Evolutionary conservation across 2,888 invertebrate genomes (phyloP), one percentile per base, ranked within the genome.

Genomic region (Vanessa cardui): DNA sequence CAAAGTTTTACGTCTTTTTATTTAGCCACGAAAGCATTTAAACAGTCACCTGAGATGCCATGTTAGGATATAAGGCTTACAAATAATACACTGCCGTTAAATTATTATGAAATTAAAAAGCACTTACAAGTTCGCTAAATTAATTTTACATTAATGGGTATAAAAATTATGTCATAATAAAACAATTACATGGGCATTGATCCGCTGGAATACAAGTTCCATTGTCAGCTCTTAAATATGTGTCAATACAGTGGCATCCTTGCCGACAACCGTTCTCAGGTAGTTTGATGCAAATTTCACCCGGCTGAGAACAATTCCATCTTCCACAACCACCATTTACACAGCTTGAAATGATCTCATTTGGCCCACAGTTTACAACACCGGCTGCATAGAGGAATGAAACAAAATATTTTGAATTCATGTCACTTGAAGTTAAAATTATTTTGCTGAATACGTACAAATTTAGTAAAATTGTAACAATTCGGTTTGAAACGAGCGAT

Each of bases 241-340:
- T 69, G 33, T 76, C 66, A 58, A 67, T 71, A 56, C 80, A 80
- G n/a, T 64, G 70, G 65, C 78, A 80, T 4, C 76, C 77, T 54
- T 63, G 70, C 45, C 69, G 18, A 66, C 73, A 75, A 20, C 50
- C 63, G 12, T 68, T 69, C 16, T 68, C 58, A 4, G 21, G n/a
- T 21, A 64, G 18, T 16, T 72, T 52, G 26, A 71, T 61, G 54
- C 83, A 31, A 71, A 70, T 58, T 39, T 15, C 7, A 76, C 52
- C 80, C 9, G 80, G 63, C 58, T 83, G 77, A 0, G 79, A 70
- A 67, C 85, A 85, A 15, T 73, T 75, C 47, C 70, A 70, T 8
- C 80, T 77, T 15, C 73, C 66, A 62, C 80, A 79, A 9, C 69
- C 73, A 16, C 70, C 73, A 26, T 76, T 76, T 5, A 73, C 71